Conservation (phyloP, 2,797 vertebrate genomes). For the Syndactyla subalaris region DNA sequence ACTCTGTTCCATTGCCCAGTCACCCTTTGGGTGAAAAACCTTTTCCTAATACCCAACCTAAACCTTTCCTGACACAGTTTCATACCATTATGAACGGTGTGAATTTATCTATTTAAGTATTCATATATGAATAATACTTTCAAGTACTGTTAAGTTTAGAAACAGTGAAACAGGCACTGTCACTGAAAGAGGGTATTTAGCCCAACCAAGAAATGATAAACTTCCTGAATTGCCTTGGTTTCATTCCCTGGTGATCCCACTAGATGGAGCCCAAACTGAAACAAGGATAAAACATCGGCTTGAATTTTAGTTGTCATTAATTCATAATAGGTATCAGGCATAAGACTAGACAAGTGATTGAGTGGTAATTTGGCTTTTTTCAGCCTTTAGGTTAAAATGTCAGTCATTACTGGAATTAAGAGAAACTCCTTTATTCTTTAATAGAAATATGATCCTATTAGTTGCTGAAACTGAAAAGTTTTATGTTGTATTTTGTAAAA, state of each 20-base stretch:
- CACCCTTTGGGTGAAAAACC: not conserved
- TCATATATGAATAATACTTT: not conserved
- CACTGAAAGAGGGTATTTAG: not conserved
- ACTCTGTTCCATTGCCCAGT: not conserved
- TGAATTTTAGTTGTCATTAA: not conserved
- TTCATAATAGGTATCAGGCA: not conserved
- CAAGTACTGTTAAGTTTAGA: not conserved
- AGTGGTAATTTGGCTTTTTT: not conserved
- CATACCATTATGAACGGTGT: not conserved
- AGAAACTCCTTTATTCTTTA: not conserved
- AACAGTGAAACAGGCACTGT: not conserved
- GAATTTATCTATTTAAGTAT: not conserved
- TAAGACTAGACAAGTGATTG: not conserved
- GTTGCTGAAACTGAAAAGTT: not conserved
- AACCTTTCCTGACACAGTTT: not conserved
- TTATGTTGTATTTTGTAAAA: not conserved
- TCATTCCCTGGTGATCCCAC: slow-evolving; percentile 69
- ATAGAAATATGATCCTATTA: not conserved
- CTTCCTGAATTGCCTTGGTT: not conserved
- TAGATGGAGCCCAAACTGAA: slow-evolving; percentile 74
- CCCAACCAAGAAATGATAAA: not conserved
- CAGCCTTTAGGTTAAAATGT: not conserved
- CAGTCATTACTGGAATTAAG: not conserved
- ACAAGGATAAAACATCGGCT: fast-evolving
- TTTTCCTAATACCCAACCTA: not conserved